These are phyloP conservation scores for Malaclemys terrapin DNA, from an alignment of 2,113 vertebrate species.

Conservation along the genomic window DNA sequence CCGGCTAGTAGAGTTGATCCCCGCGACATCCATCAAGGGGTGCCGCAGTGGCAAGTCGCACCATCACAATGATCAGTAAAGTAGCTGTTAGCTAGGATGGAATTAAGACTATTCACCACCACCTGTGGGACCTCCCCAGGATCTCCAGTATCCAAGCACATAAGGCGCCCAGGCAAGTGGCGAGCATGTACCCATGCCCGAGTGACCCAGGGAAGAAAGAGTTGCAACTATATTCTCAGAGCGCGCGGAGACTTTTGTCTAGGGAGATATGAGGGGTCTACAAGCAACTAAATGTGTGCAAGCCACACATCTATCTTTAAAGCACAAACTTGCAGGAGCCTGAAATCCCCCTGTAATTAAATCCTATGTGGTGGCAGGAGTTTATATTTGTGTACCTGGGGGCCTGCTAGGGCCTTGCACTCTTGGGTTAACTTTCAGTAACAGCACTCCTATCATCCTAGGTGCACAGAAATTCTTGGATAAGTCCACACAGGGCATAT, in stretches of 20 bases:
- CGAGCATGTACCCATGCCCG: no score
- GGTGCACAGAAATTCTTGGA: not conserved
- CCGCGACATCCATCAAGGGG: no score
- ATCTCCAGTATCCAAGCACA: not conserved
- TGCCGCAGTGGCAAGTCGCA: no score
- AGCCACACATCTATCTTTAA: not conserved
- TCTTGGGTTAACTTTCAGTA: not conserved
- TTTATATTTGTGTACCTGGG: not conserved
- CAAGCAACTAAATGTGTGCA: rapidly evolving
- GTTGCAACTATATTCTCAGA: not conserved
- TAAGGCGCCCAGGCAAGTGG: not conserved
- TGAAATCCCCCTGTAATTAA: not conserved
- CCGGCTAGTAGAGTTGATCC: no score
- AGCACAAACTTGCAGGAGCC: not conserved
- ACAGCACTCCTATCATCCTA: rapidly evolving
- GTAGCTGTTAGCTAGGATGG: not conserved
- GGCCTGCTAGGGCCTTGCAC: rapidly evolving
- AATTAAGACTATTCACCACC: not conserved
- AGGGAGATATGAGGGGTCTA: not conserved
- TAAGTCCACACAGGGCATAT: not conserved
- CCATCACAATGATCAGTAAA: not conserved
- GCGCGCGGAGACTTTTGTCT: not conserved
- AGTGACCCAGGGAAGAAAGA: not conserved
- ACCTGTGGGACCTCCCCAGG: not conserved
- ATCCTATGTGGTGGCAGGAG: not conserved